Percentiles rank a stretch among this genome's conserved stretches.
Conservation (phyloP, 2,888 invertebrate species). For the Timema cristinae region DNA sequence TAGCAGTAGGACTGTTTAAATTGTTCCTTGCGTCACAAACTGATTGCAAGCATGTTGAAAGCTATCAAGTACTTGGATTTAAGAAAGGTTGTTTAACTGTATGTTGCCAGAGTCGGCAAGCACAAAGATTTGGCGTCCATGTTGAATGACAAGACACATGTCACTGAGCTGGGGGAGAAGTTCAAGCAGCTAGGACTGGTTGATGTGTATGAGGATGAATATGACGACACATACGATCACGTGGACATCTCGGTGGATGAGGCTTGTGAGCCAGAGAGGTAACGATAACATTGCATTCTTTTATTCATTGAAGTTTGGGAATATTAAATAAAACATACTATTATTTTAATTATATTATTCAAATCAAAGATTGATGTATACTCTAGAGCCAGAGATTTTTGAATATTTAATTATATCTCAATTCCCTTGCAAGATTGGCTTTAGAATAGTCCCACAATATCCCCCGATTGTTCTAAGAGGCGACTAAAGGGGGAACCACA, state of each 20-base stretch:
- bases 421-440: no score
- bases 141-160: slow-evolving; percentile 65
- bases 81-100: no score
- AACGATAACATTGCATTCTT: not conserved
- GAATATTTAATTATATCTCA: no score
- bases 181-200: slow-evolving; percentile 35
- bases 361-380: not conserved
- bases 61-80: no score
- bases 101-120: slow-evolving; percentile 42
- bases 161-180: slow-evolving; percentile 48
- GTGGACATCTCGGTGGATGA: slow-evolving; percentile 39
- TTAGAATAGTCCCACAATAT: no score
- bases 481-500: no score
- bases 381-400: no score
- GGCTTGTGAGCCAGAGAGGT: slow-evolving; percentile 33
- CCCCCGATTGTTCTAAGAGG: no score
- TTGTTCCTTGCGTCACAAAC: no score
- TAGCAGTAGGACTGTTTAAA: no score
- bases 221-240: slow-evolving; percentile 88
- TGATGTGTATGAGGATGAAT: slow-evolving; percentile 80
- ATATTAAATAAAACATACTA: not conserved
- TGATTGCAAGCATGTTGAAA: no score
- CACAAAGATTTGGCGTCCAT: slow-evolving; percentile 57
- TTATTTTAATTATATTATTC: not conserved
- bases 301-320: not conserved